Percentiles rank a stretch among this genome's conserved stretches.
Conservation (phyloP, 2,113 vertebrate species). For the Propithecus coquereli region DNA sequence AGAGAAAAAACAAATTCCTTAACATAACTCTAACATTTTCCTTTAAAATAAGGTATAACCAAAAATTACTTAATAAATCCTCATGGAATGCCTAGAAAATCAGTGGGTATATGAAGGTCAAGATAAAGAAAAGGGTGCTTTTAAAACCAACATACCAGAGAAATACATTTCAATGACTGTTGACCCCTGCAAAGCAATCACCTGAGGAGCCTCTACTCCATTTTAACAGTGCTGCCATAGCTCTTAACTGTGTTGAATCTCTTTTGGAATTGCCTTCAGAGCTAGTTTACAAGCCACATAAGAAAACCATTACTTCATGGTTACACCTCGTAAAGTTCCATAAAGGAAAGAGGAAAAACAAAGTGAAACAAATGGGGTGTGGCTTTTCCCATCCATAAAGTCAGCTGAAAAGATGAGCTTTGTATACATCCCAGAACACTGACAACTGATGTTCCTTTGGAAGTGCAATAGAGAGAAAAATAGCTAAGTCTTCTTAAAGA, state of each 20-base stretch:
- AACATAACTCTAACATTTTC: background rate
- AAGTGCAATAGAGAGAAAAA: background rate
- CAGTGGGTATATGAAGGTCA: background rate
- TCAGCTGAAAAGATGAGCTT: background rate
- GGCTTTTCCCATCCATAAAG: conserved; percentile 33
- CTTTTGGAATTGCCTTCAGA: conserved; percentile 35
- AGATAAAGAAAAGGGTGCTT: background rate
- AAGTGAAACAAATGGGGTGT: conserved; percentile 47
- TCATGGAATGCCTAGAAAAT: background rate
- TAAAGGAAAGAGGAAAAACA: conserved; percentile 27
- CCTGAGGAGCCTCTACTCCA: background rate
- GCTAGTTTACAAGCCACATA: conserved; percentile 47
- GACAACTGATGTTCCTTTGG: background rate
- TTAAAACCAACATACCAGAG: background rate
- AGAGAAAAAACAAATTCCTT: background rate
- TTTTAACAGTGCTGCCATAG: background rate
- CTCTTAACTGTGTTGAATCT: background rate
- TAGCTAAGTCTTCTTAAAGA: background rate
- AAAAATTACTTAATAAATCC: conserved; percentile 31
- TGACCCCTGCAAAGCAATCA: background rate
- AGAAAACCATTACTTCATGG: conserved; percentile 56
- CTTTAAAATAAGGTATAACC: background rate
- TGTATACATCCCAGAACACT: background rate
- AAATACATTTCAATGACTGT: background rate
- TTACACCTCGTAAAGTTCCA: conserved; percentile 36